These are phyloP conservation scores for Promerops cafer DNA, from an alignment of 2,113 vertebrate genomes.

Conservation along the genomic window DNA sequence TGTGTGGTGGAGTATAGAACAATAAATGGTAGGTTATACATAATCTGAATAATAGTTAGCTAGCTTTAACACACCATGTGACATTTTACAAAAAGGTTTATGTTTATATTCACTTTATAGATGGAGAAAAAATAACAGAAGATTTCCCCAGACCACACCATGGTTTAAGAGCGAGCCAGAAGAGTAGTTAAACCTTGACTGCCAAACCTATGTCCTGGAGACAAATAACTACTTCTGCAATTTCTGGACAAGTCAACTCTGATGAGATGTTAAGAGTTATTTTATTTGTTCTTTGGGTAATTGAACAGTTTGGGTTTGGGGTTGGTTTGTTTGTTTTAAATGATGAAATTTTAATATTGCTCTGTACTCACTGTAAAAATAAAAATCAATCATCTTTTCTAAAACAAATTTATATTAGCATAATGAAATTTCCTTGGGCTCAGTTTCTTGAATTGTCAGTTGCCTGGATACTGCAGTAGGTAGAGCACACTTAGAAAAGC, in stretches of 20 bases:
- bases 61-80: background rate
- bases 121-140: background rate
- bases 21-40: background rate
- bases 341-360: background rate
- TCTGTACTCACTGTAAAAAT: background rate
- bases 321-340: background rate
- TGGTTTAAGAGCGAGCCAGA: background rate
- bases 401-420: background rate
- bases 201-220: background rate
- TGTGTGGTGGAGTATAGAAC: background rate
- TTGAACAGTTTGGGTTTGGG: background rate
- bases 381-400: background rate
- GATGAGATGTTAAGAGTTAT: background rate
- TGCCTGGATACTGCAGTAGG: background rate
- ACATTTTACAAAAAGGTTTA: background rate
- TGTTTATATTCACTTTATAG: background rate
- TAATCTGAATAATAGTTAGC: background rate
- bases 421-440: background rate
- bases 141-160: background rate
- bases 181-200: background rate
- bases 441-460: background rate
- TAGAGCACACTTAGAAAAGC: background rate
- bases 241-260: background rate
- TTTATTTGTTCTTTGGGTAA: background rate
- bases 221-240: background rate